phyloP scores from a whole-genome alignment of 2,888 invertebrate species.

The Microdon myrmicae region DNA sequence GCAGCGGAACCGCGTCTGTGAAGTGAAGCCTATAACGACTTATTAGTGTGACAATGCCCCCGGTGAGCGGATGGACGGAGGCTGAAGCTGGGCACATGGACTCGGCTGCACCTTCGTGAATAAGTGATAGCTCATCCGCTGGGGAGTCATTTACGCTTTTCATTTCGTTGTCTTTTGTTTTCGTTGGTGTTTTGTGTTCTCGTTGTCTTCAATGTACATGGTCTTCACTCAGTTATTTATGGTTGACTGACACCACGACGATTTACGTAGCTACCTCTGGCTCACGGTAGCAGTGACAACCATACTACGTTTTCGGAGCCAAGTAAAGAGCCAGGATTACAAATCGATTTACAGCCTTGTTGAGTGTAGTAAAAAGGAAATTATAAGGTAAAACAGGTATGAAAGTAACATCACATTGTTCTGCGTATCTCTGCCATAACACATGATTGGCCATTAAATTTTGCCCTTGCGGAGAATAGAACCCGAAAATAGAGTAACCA shows the following conservation, averaged over 20 bases:
- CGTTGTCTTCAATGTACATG: too few relatives aligned
- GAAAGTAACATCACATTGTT: too few relatives aligned
- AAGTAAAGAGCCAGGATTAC: too few relatives aligned
- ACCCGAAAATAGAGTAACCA: too few relatives aligned
- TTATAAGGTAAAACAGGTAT: too few relatives aligned
- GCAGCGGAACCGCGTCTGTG: too few relatives aligned
- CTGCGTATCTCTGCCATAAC: too few relatives aligned
- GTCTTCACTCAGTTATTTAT: conserved; percentile 46
- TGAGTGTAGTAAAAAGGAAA: too few relatives aligned
- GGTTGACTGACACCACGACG: conserved; percentile 23
- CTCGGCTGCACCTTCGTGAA: conserved; percentile 43
- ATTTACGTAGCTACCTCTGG: not conserved
- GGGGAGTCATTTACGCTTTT: conserved; percentile 46
- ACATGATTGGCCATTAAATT: too few relatives aligned
- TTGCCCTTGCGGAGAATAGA: too few relatives aligned
- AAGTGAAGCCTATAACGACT: conserved; percentile 16
- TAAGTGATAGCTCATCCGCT: conserved; percentile 44
- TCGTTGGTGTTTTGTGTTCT: conserved; percentile 15
- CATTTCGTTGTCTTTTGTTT: conserved; percentile 20
- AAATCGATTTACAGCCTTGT: too few relatives aligned
- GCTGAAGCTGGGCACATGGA: conserved; percentile 29
- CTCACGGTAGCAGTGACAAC: conserved; percentile 33
- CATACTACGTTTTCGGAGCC: too few relatives aligned
- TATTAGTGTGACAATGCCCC: not conserved
- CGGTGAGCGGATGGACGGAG: not conserved